Evolutionary conservation across 2,888 invertebrate species (phyloP).

Genomic region (Sycophila texana): DNA sequence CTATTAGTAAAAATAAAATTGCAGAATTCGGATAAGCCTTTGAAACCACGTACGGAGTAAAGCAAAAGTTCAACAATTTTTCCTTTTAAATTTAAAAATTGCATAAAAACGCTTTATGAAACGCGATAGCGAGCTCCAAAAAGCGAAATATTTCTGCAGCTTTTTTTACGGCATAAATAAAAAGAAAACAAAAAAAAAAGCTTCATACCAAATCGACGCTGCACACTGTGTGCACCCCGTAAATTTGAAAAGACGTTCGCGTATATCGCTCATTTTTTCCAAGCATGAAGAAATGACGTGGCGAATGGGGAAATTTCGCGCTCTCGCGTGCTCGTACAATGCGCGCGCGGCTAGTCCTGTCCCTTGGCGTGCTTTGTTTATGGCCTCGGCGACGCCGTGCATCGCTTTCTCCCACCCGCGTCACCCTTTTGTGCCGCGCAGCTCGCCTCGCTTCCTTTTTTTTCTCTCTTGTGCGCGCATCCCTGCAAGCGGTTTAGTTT

Average conservation of each 20-base stretch:
- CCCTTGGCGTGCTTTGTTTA: background rate
- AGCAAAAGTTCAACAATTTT: no score
- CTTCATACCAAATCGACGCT: background rate
- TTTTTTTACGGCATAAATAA: background rate
- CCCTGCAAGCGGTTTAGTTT: background rate
- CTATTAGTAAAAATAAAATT: no score
- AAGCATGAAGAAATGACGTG: background rate
- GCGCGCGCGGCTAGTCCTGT: background rate
- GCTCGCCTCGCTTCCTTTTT: background rate
- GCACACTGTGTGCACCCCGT: conserved; percentile 5
- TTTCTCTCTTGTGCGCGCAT: background rate
- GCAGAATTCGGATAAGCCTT: no score
- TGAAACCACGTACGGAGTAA: no score
- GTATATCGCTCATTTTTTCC: background rate
- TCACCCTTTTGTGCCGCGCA: conserved; percentile 23
- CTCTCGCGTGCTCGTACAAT: conserved; percentile 21
- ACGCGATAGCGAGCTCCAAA: no score
- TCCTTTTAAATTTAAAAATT: no score
- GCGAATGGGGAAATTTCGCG: conserved; percentile 16
- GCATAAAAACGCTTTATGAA: no score
- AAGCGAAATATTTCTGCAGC: no score
- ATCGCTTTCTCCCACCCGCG: background rate
- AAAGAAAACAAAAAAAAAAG: background rate
- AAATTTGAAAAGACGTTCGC: background rate
- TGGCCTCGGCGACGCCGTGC: background rate